Evolutionary conservation across 2,797 vertebrate species (phyloP).

Genomic region (Ataeniobius toweri): DNA sequence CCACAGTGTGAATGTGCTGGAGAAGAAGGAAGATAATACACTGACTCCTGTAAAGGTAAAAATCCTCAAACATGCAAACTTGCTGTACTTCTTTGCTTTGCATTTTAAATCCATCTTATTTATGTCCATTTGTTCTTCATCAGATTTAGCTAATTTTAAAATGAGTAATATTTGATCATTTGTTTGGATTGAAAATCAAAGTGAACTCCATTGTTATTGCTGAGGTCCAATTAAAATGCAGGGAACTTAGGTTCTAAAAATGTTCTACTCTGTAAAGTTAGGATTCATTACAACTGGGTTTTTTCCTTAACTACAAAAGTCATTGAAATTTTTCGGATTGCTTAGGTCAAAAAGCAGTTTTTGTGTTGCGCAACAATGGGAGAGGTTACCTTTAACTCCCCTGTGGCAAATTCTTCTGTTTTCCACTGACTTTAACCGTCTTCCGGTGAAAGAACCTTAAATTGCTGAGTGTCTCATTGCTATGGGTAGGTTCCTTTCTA

Average conservation of each 20-base stretch:
- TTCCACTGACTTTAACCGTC: neutral
- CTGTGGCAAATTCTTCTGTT: neutral
- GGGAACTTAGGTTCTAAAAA: neutral
- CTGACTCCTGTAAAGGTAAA: constrained; percentile 75
- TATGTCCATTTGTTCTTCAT: neutral
- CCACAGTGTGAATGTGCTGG: constrained; percentile 74
- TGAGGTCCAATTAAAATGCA: neutral
- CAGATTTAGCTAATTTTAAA: neutral
- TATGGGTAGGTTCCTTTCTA: no score
- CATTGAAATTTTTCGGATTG: neutral
- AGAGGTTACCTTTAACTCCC: neutral
- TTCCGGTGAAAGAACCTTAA: no score
- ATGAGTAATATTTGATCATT: neutral
- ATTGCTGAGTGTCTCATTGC: no score
- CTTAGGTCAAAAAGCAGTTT: neutral
- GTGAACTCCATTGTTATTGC: neutral
- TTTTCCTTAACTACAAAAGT: neutral
- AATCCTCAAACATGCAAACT: neutral
- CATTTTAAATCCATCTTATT: neutral
- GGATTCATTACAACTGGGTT: neutral
- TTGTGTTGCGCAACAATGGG: neutral
- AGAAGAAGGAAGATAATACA: constrained; percentile 67
- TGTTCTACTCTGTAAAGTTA: neutral
- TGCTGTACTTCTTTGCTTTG: neutral
- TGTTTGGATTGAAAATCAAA: neutral